A percentile compares a stretch with the other conserved stretches of the same genome.
phyloP scores from a whole-genome alignment of 92 coral and sea anemone genomes.

The Umimayanthus chanpuru region DNA sequence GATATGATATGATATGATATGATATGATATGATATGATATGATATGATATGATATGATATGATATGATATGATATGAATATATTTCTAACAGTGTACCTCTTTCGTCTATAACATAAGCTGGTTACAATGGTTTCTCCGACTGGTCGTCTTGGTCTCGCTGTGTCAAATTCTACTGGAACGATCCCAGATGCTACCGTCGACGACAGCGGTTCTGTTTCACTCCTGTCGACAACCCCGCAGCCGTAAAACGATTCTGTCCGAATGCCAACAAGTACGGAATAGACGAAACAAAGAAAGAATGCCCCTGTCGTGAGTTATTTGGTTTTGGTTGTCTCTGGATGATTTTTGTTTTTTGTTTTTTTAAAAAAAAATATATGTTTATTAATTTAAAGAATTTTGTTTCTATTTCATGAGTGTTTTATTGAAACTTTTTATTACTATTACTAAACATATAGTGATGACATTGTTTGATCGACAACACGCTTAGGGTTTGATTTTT shows the following conservation, averaged over 20 bases:
- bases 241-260: constrained; percentile 29
- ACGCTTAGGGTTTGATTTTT: too few relatives aligned
- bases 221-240: constrained; percentile 8
- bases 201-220: constrained; percentile 25
- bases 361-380: too few relatives aligned
- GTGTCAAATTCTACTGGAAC: background rate
- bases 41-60: background rate
- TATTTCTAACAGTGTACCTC: background rate
- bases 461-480: too few relatives aligned
- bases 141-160: constrained; percentile 36
- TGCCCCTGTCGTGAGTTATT: constrained; percentile 15
- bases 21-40: background rate
- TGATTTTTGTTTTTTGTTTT: too few relatives aligned
- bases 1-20: background rate
- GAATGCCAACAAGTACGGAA: constrained; percentile 18
- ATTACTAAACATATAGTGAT: too few relatives aligned
- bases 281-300: background rate
- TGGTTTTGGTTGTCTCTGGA: background rate
- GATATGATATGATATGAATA: background rate
- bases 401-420: too few relatives aligned
- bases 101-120: background rate
- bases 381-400: background rate
- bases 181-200: constrained; percentile 23
- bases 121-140: constrained; percentile 29
- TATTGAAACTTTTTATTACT: too few relatives aligned